Base-by-base conservation (phyloP, 1,140 invertebrate genomes). In the Dendrolimus kikuchii region DNA sequence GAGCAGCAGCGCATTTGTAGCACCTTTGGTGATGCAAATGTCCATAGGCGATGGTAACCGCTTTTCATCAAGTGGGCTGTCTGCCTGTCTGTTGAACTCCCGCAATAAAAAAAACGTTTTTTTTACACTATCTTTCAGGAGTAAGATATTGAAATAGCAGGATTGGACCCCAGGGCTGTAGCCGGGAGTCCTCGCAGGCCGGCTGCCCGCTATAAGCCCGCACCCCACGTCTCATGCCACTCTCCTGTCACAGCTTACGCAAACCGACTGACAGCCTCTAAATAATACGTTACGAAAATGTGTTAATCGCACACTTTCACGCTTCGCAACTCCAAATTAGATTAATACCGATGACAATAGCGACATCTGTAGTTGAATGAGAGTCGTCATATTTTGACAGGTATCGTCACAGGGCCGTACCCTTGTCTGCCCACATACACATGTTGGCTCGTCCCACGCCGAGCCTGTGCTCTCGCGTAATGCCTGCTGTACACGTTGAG, bases 241-340 rank as follows among this genome's bases (percentile, higher is more conserved):
- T 85, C 81, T 78, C 76, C 77, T 81, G 81, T 85, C 81, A 83
- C 68, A 74, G 80, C 67, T 86, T 86, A 86, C 78, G 82, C 78
- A 85, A 83, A 70, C 56, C 66, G 55, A 72, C 60, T 86, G 82
- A 86, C 82, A 86, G 71, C 72, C 74, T 77, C 66, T 78, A 71
- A 82, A 84, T 84, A 81, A 81, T 81, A 77, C 80, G 75, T 77
- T 73, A 79, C 77, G 74, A 82, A 76, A 82, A 85, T 80, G 79
- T 86, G 82, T 86, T 86, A 83, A 86, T 86, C 71, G 69, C 64
- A 68, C 61, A 82, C 80, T 85, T 85, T 81, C 72, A 85, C 77
- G 80, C 68, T 77, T 65, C 63, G 72, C 77, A 69, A 69, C 70
- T 64, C 69, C 64, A 68, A 86, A 86, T 86, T 81, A 86, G 81